phyloP scores from a whole-genome alignment of 2,113 vertebrate species.

The Irena cyanogastra region DNA sequence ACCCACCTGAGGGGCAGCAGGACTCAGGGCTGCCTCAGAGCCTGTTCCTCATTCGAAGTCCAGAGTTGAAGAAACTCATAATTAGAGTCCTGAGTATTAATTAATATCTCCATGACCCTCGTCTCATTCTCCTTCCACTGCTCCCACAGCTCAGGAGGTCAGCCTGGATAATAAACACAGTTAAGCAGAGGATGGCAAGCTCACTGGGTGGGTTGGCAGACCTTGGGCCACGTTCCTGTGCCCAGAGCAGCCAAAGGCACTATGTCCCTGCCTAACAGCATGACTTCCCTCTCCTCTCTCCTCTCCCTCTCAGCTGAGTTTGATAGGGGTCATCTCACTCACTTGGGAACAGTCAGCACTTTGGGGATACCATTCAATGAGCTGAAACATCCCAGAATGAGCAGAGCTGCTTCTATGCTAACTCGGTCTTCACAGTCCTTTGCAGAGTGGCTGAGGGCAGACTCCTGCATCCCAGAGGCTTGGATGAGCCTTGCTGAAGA shows the following conservation, averaged over 20 bases:
- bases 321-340: background rate
- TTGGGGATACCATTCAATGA: background rate
- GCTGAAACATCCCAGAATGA: background rate
- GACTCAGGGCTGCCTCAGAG: background rate
- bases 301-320: background rate
- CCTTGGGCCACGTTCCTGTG: accelerated
- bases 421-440: background rate
- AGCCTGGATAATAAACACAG: background rate
- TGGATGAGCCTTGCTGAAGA: background rate
- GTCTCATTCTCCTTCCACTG: slow-evolving; percentile 6
- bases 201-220: accelerated
- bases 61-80: slow-evolving; percentile 1
- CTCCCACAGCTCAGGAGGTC: slow-evolving; percentile 1
- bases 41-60: slow-evolving; percentile 23
- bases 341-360: background rate
- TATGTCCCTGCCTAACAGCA: background rate
- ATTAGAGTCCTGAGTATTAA: slow-evolving; percentile 57
- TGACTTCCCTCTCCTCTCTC: background rate
- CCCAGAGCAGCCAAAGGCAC: background rate
- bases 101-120: slow-evolving; percentile 52
- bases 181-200: background rate
- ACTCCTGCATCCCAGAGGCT: background rate
- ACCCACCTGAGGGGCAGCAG: background rate
- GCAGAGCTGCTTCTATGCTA: background rate
- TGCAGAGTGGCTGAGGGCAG: background rate